Percentiles rank a stretch among this genome's conserved stretches.
Evolutionary conservation across 2,888 invertebrate genomes (phyloP).

Genomic region (Julus scandinavius): DNA sequence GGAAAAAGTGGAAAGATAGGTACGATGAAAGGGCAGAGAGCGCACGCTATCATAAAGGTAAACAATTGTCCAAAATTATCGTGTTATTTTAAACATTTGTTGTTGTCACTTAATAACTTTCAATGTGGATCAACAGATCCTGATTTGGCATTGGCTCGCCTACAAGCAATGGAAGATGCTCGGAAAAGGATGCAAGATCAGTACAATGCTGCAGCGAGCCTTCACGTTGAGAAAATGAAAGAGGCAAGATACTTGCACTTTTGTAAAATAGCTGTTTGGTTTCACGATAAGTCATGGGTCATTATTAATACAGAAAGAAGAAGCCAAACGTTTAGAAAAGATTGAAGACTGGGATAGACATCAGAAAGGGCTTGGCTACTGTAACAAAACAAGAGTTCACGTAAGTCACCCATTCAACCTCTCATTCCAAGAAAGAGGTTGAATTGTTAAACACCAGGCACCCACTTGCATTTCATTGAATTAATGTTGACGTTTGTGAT

Average conservation of each 20-base stretch:
- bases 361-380: slow-evolving; percentile 48
- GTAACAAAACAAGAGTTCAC: slow-evolving; percentile 17
- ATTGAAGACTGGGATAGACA: slow-evolving; percentile 52
- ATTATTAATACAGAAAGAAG: slow-evolving; percentile 48
- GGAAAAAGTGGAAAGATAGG: slow-evolving; percentile 19
- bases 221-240: slow-evolving; percentile 22
- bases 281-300: too few relatives aligned
- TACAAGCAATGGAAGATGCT: slow-evolving; percentile 36
- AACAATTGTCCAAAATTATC: background rate
- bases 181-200: slow-evolving; percentile 9
- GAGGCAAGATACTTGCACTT: too few relatives aligned
- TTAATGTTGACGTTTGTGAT: background rate
- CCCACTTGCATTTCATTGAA: too few relatives aligned
- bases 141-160: slow-evolving; percentile 37
- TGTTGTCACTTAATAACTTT: background rate
- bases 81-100: background rate
- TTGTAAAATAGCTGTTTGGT: too few relatives aligned
- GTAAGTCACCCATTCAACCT: background rate
- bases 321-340: slow-evolving; percentile 45
- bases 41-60: slow-evolving; percentile 48
- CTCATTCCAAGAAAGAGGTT: background rate
- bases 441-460: slow-evolving; percentile 1
- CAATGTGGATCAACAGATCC: slow-evolving; percentile 12
- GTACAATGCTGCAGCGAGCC: slow-evolving; percentile 12
- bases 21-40: slow-evolving; percentile 17